These are phyloP conservation scores for Myiagra hebetior DNA, from an alignment of 2,113 vertebrate species.

Conservation along the genomic window DNA sequence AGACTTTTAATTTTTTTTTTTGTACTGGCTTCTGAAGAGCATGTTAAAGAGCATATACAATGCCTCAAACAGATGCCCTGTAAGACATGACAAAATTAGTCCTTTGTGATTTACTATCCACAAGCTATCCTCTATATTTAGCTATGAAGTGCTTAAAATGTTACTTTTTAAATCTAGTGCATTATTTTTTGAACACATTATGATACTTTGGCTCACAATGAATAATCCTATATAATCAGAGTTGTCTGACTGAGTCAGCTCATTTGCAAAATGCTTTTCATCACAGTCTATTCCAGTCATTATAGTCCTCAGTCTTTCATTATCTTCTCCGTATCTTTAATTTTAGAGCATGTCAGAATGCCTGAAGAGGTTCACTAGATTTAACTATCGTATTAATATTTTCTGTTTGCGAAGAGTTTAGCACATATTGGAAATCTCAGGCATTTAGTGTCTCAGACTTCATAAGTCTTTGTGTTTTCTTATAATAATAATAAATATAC, in stretches of 20 bases:
- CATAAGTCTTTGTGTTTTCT: not conserved
- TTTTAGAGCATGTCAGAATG: not conserved
- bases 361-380: not conserved
- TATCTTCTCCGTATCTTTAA: conserved; percentile 6
- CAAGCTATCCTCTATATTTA: not conserved
- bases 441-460: not conserved
- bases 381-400: not conserved
- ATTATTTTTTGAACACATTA: not conserved
- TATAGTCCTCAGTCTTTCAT: not conserved
- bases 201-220: not conserved
- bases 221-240: not conserved
- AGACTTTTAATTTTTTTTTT: not conserved
- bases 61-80: not conserved
- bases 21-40: not conserved
- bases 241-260: not conserved
- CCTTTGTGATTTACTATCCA: not conserved
- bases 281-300: not conserved
- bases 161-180: not conserved
- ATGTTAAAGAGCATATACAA: not conserved
- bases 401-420: not conserved
- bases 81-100: not conserved
- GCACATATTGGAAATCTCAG: not conserved
- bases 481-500: not conserved
- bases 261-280: conserved; percentile 1
- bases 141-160: not conserved